Evolutionary conservation across 2,113 vertebrate species (phyloP), one percentile per base, ranked within the genome.

Genomic region (Clarias gariepinus): DNA sequence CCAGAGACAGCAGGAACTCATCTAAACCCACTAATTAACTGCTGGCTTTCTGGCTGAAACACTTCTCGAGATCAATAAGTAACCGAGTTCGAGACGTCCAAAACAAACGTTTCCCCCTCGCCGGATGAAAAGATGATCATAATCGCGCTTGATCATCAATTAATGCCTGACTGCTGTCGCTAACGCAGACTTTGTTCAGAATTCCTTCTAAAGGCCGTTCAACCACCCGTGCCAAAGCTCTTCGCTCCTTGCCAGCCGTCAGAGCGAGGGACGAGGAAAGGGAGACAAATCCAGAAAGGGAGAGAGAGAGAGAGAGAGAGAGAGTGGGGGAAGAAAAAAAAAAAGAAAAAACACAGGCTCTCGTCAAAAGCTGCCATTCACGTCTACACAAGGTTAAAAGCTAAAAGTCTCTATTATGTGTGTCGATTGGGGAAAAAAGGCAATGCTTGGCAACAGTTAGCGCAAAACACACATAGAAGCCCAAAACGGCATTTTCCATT

Each of bases 91-190:
- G 41, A 81, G 68, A 19, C 71, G 84, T 79, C 83, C 41, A 78
- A 85, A 33, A 77, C 86, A 81, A 89, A 66, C 89, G 68, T 57
- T 60, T 85, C 85, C 74, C 74, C 83, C 90, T 61, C 5, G n/a
- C 89, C 91, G 81, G 92, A 92, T 93, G 90, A 94, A 85, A 58
- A 92, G 91, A 93, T 92, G 89, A 94, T 94, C 89, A 93, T 93
- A 94, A 93, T 94, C 93, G 90, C 92, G 91, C 94, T 92, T 94
- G 93, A 95, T 94, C 92, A 95, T 94, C 93, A 94, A 94, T 94
- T 94, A 89, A 93, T 95, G 92, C 92, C 78, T 92, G 89, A 91
- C 92, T 93, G 91, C 92, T 92, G 88, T 90, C 88, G 90, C 91
- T 92, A 25, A 91, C 90, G 91, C 91, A 92, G 93, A 92, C 92